Base-by-base conservation (phyloP, 2,113 vertebrate genomes). In the Pygoscelis adeliae region DNA sequence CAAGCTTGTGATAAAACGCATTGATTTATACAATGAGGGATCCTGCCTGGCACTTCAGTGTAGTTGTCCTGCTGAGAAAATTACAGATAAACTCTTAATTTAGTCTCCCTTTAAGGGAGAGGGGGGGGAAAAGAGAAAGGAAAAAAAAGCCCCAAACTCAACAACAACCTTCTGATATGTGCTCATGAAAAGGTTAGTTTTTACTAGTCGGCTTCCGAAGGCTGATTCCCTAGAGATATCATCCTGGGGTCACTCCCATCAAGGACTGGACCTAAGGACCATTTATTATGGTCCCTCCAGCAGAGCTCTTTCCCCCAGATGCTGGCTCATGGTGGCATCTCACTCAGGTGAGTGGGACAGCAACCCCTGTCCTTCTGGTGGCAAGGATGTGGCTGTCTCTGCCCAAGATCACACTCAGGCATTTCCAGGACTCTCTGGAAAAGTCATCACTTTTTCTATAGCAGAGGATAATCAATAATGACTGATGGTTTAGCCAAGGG, bases 1-100 rank as follows among this genome's bases (percentile, higher is more conserved):
- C 91, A 93, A 93, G 89, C 90, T 97, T 66, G 56, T 89, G 98
- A 98, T 98, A 95, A 97, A 98, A 93, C 1, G 42, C 96, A 98
- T 91, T 96, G 97, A 98, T 97, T 98, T 95, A 91, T 96, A 98
- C 97, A 98, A 98, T 97, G 71, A 89, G 92, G 94, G 92, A 97
- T 96, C 95, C 95, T 95, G 96, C 96, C 89, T 98, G 96, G 71
- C 95, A 94, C 93, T 97, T 98, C 94, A 97, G 88, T 84, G 94
- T 90, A 50, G 61, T 20, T 53, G 84, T 92, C 97, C 92, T 94
- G 90, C 96, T 73, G 94, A 97, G 98, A 95, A 97, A 98, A 97
- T 97, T 96, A 93, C 93, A 95, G 97, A 97, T 97, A 96, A 98
- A 96, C 91, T 96, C 94, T 95, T 97, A 96, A 96, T 95, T 97